Conservation (phyloP, 53 echinoderm and acorn worm genomes). For the Glandiceps talaboti region DNA sequence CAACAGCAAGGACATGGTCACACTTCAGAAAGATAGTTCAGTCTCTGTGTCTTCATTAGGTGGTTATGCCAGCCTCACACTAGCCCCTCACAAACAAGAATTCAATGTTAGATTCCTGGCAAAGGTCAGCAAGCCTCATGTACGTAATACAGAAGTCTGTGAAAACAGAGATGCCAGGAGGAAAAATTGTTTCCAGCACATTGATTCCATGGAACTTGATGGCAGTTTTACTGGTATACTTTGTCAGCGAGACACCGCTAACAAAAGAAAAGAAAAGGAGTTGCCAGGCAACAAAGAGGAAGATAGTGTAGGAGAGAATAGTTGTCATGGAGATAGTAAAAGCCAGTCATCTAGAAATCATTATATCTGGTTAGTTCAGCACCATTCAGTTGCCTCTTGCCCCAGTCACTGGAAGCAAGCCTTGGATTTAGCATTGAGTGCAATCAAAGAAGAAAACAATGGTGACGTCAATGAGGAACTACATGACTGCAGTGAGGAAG, state of each 20-base stretch:
- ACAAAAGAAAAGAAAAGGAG: background rate
- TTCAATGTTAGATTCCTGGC: conserved; percentile 57
- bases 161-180: background rate
- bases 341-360: background rate
- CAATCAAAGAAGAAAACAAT: background rate
- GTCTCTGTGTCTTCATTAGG: conserved; percentile 43
- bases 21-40: conserved; percentile 15
- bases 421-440: conserved; percentile 20
- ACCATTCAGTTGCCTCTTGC: conserved; percentile 40
- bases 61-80: conserved; percentile 30
- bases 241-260: background rate
- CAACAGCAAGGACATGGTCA: background rate
- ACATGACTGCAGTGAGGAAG: background rate
- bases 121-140: conserved; percentile 9
- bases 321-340: background rate
- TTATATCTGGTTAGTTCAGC: conserved; percentile 61
- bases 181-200: background rate
- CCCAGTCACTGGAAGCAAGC: conserved; percentile 45
- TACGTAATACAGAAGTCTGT: background rate
- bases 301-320: conserved; percentile 6
- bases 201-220: background rate
- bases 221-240: conserved; percentile 25
- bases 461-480: background rate
- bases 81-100: conserved; percentile 36
- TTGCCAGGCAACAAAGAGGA: background rate